Conservation (phyloP, 2,113 vertebrate genomes). For the Xenopus laevis region DNA sequence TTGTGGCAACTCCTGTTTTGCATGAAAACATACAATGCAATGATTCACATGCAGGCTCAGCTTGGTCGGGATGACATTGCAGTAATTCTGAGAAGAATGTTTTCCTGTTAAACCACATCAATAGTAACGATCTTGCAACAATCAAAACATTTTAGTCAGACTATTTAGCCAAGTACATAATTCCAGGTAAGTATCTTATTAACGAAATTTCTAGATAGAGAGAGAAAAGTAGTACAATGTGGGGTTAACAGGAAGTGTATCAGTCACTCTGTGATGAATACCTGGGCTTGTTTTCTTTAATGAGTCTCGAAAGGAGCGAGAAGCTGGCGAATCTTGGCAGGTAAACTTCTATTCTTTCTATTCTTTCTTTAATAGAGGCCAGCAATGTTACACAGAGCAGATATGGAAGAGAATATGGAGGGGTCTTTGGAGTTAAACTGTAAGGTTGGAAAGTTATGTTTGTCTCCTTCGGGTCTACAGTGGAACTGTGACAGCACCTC, state of each 20-base stretch:
- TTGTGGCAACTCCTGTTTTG: constrained; percentile 12
- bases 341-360: not conserved
- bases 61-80: constrained; percentile 38
- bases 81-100: not conserved
- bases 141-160: not conserved
- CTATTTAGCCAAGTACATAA: not conserved
- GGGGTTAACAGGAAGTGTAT: not conserved
- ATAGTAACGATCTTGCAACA: not conserved
- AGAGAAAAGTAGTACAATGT: not conserved
- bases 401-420: not conserved
- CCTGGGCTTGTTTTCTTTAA: not conserved
- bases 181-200: not conserved
- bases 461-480: no score
- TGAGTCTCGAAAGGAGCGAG: not conserved
- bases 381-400: not conserved
- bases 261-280: not conserved
- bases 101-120: not conserved
- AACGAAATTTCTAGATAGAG: not conserved
- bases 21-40: constrained; percentile 4
- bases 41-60: constrained; percentile 21
- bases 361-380: no score
- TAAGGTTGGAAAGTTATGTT: not conserved
- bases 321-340: not conserved
- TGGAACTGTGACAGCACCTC: no score
- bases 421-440: not conserved